These are phyloP conservation scores for Cinara cedri DNA, from an alignment of 2,888 invertebrate genomes.

Conservation along the genomic window DNA sequence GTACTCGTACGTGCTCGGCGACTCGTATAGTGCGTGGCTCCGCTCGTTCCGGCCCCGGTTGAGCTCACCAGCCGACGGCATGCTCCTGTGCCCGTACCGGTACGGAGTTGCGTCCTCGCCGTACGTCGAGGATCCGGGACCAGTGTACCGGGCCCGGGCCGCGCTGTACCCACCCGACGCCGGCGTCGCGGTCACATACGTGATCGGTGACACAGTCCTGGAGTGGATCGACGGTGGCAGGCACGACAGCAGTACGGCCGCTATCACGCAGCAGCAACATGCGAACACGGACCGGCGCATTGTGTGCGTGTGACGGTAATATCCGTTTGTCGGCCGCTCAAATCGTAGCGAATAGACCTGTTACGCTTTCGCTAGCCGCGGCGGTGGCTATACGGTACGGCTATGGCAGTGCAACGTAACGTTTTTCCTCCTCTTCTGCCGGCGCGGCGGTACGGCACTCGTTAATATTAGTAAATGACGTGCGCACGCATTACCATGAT, in stretches of 20 bases:
- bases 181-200: not conserved
- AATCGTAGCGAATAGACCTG: not conserved
- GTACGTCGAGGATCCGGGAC: not conserved
- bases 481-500: no score
- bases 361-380: conserved; percentile 14
- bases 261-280: not conserved
- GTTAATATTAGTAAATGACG: no score
- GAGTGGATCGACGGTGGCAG: not conserved
- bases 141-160: not conserved
- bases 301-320: not conserved
- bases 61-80: not conserved
- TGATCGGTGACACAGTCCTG: conserved; percentile 18
- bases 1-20: conserved; percentile 39
- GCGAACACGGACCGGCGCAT: not conserved
- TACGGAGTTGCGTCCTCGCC: not conserved
- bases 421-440: not conserved
- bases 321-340: not conserved
- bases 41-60: not conserved
- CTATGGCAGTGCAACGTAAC: not conserved
- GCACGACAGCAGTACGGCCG: not conserved
- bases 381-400: not conserved
- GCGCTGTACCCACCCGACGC: not conserved
- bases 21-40: conserved; percentile 28
- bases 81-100: conserved; percentile 25
- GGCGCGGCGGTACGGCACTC: no score